phyloP scores from a whole-genome alignment of 37 sponge, comb jelly and placozoan genomes.

The Chondrilla cf. caribensis region DNA sequence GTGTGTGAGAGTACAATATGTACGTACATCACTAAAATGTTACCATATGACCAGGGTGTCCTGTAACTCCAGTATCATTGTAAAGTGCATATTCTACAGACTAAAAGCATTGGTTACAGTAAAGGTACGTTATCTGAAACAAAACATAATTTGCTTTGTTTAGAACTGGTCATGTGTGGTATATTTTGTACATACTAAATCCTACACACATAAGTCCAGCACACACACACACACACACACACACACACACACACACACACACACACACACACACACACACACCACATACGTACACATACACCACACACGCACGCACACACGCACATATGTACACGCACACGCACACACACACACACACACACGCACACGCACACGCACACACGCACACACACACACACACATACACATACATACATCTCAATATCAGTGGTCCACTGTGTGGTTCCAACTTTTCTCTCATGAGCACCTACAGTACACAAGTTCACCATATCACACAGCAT shows the following conservation, averaged over 20 bases:
- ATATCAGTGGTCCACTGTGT: neutral
- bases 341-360: neutral
- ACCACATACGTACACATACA: neutral
- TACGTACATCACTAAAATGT: no score
- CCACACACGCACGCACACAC: neutral
- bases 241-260: neutral
- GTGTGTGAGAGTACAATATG: neutral
- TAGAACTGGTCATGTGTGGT: no score
- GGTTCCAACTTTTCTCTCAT: constrained; percentile 7
- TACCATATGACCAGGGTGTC: no score
- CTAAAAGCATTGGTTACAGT: no score
- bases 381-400: neutral
- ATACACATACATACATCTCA: neutral
- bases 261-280: constrained; percentile 10
- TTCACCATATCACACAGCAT: neutral
- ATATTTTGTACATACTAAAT: neutral
- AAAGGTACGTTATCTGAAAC: no score
- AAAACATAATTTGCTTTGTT: no score
- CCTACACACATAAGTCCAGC: neutral
- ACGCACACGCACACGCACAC: constrained; percentile 22
- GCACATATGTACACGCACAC: neutral
- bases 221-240: neutral
- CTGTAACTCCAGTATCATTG: no score
- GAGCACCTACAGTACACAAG: neutral
- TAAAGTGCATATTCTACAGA: no score